Evolutionary conservation across 2,888 invertebrate genomes (phyloP).

Genomic region (Tipula confusa): DNA sequence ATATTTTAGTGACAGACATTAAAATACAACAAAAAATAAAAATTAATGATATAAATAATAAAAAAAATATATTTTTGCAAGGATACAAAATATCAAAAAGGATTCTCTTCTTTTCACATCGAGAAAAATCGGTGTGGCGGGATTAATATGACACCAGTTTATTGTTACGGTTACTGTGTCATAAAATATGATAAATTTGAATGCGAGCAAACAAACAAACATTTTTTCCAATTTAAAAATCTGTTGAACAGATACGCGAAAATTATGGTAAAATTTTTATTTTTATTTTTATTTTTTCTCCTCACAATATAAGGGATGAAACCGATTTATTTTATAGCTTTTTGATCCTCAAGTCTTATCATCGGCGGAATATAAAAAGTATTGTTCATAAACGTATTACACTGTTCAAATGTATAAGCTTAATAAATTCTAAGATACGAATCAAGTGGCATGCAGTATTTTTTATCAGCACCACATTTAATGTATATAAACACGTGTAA

Average conservation of each 20-base stretch:
- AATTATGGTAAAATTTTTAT: not conserved
- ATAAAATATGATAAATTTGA: constrained; percentile 20
- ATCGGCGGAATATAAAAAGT: no score
- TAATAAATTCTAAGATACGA: no score
- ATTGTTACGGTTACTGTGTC: constrained; percentile 1
- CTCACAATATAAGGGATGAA: not conserved
- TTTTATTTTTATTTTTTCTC: not conserved
- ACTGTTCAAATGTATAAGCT: no score
- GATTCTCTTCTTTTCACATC: not conserved
- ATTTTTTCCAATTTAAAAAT: not conserved
- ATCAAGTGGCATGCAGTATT: no score
- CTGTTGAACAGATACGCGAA: not conserved
- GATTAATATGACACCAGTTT: not conserved
- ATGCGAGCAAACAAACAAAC: not conserved
- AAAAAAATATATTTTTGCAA: not conserved
- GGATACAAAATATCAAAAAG: not conserved
- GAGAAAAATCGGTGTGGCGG: not conserved
- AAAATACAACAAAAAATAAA: not conserved
- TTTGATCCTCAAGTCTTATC: constrained; percentile 15
- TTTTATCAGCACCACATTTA: no score
- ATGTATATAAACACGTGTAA: no score
- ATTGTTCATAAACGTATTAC: no score
- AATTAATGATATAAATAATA: not conserved
- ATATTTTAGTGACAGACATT: constrained; percentile 1
- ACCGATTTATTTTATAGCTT: not conserved